Base-by-base conservation (phyloP, 2,888 invertebrate genomes). In the Eurytoma californica region DNA sequence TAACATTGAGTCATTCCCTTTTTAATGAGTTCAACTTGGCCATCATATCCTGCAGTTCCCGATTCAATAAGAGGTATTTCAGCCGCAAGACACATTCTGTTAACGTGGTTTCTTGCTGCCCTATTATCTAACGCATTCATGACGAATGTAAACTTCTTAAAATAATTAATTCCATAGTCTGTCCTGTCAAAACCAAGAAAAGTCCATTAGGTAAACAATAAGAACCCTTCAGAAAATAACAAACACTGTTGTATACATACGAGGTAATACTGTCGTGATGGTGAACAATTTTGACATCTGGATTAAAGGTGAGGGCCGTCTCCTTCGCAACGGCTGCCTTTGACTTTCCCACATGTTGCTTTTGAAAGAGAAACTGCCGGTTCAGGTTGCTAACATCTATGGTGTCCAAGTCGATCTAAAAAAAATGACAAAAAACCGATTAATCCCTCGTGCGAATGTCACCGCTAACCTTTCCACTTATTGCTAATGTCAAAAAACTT, bases 371-470 rank as follows among this genome's bases (percentile, higher is more conserved):
- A 91, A 99, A 99, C 90, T 99, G 99, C 57, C 99, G 94, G 91
- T 99, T 99, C 83, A 99, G 92, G 90, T 99, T 99, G 92, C 98
- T 98, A 78, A 99, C 96, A 92, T 99, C 99, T 89, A 99, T 99
- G 0, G 99, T 99, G 90, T 99, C 99, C 89, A 99, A 93, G 93
- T 99, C 99, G 91, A 99, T 97, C 98, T 99, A 91, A 84, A 94
- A 94, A 82, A 82, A n/a, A n/a, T n/a, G 79, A 18, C 24, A 9
- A 58, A 53, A 16, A 2, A n/a, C 16, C 1, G 3, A n/a, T n/a
- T 0, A 53, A 16, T 4, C 53, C n/a, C 5, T 28, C 60, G 16
- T 9, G 9, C 39, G 39, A 39, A 9, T 9, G 9, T 39, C 0
- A 7, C 39, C 39, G 3, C 39, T 4, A 39, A 39, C 0, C 7